Base-by-base conservation (phyloP, 2,113 vertebrate species). In the Chiloscyllium plagiosum region DNA sequence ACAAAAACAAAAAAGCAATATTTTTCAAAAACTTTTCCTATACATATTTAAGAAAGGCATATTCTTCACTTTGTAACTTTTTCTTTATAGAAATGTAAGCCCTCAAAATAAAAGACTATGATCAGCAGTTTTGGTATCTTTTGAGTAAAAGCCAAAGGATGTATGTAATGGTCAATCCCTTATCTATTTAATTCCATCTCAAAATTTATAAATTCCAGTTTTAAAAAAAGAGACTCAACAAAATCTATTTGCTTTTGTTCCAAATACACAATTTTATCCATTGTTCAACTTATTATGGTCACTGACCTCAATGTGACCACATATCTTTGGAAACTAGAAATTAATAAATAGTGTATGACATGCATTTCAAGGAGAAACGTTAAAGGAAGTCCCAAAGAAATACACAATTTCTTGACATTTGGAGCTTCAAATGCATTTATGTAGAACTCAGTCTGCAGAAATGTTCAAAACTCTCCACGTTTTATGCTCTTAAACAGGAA, bases 171-270 rank as follows among this genome's bases (percentile, higher is more conserved):
- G 87, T 61, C 56, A 94, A 69, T 94, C 12, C 66, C 10, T 68
- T 19, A 37, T 47, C 65, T 95, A 95, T 17, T 50, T 42, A 52
- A 72, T 47, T 52, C 0, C 15, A 72, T 15, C 8, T 52, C 2
- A 94, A 70, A 95, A 20, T 0, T 94, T 72, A 93, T 93, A 93
- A 66, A 93, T 95, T 72, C 68, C 69, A 52, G 69, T 52, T 95
- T 72, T 26, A 52, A 56, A 15, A 37, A 93, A 37, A 5, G 65
- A 17, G 61, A 70, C 65, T 70, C 47, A 26, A 72, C 42, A 52
- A 72, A 29, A 33, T 52, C 7, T 29, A 65, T 68, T 50, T 5
- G 1, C 19, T 2, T 15, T 95, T 29, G 24, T 13, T 95, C 69
- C 42, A 29, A 42, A 95, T 50, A 12, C 26, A 72, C 69, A 33